These are phyloP conservation scores for Ageneiosus marmoratus DNA, from an alignment of 2,113 vertebrate species.

Conservation along the genomic window DNA sequence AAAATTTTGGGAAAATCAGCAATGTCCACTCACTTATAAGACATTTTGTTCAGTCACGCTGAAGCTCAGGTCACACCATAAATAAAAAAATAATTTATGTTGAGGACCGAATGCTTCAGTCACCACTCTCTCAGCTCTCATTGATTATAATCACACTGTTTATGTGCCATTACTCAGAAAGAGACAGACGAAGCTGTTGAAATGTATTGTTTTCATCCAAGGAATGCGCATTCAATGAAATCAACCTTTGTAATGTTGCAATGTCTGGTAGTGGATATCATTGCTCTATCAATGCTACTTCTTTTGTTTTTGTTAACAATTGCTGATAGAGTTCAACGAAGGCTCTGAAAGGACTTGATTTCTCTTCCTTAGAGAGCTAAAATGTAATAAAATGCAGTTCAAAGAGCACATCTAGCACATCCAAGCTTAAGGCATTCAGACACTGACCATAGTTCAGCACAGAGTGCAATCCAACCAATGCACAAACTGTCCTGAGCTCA, in stretches of 20 bases:
- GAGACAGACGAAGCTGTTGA: constrained; percentile 36
- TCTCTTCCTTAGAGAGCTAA: constrained; percentile 10
- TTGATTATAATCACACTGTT: constrained; percentile 46
- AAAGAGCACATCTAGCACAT: constrained; percentile 16
- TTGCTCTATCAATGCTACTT: neutral
- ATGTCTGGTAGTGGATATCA: neutral
- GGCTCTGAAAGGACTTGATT: constrained; percentile 28
- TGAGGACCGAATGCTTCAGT: constrained; percentile 8
- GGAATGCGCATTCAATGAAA: constrained; percentile 10
- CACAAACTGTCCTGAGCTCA: constrained; percentile 14
- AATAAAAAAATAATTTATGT: constrained; percentile 25
- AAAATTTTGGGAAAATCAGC: neutral
- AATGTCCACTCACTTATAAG: constrained; percentile 18
- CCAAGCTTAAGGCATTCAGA: constrained; percentile 25
- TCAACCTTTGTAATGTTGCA: neutral
- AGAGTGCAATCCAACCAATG: constrained; percentile 21
- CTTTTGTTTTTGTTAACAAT: neutral
- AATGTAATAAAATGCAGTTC: constrained; percentile 17
- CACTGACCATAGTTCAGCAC: constrained; percentile 31
- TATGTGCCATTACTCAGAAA: constrained; percentile 45
- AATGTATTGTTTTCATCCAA: constrained; percentile 24
- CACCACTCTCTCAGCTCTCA: constrained; percentile 15
- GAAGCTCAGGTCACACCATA: neutral
- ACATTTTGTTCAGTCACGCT: constrained; percentile 14
- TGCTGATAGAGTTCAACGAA: constrained; percentile 12